Base-by-base conservation (phyloP, 35 echinoderm and acorn worm genomes). In the Lytechinus pictus region DNA sequence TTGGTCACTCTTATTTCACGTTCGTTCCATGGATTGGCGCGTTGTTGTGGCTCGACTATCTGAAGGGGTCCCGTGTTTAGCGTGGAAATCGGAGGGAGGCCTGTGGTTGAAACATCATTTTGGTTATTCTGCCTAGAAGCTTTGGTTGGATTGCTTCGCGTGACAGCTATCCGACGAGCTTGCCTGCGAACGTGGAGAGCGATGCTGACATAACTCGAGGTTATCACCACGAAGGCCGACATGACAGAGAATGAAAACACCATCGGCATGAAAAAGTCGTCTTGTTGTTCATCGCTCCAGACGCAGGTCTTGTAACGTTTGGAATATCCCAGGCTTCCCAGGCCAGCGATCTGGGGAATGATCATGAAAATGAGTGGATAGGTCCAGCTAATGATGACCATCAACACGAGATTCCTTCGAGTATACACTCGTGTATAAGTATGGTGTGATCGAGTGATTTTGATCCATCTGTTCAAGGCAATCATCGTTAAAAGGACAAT, bases 1-100 rank as follows among this genome's bases (percentile, higher is more conserved):
- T 96, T 96, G 24, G 97, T 97, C 51, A 97, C 94, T 89, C 95
- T 92, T 19, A 96, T 95, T 92, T 97, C 95, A 27, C 97, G 92
- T 6, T 24, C 93, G 79, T 33, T 96, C 53, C 86, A 94, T 52
- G 54, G 88, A 72, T 57, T 58, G 8, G 52, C 28, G 54, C 21
- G 53, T 33, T 28, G 44, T 12, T 86, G 27, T 44, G 27, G 52
- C 79, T 53, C 27, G 71, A 58, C 27, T 89, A 57, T 94, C 16
- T 27, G 87, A 5, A 51, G 24, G 11, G 24, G 1, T 9, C n/a
- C 33, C 8, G 9, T 72, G n/a, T 86, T 44, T 61, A 27, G 57
- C 1, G 51, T 90, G 28, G 96, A 90, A 12, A 44, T 14, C 6
- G 14, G 28, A 12, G 87, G 8, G 21, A 58, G 91, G 24, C 86